A percentile compares a stretch with the other conserved stretches of the same genome.
Evolutionary conservation across 2,113 vertebrate species (phyloP).

Genomic region (Chrysemys picta): DNA sequence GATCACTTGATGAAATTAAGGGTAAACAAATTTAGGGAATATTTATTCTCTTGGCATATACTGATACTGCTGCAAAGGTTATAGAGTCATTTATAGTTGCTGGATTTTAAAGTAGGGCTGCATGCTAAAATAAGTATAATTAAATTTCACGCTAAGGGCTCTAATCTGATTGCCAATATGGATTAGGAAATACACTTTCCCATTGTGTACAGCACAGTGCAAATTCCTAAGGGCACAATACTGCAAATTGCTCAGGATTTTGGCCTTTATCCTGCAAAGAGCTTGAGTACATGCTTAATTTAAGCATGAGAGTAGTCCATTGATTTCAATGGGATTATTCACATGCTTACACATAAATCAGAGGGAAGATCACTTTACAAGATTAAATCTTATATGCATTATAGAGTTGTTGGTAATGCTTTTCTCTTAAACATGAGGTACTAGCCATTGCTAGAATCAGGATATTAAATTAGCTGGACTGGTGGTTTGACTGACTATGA

Average conservation of each 20-base stretch:
- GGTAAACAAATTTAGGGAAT: not conserved
- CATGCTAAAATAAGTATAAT: not conserved
- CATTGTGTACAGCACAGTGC: not conserved
- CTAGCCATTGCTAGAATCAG: not conserved
- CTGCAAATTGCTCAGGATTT: not conserved
- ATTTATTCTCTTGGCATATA: not conserved
- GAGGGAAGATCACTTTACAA: not conserved
- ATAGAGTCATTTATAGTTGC: fast-evolving
- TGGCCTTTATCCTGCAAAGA: not conserved
- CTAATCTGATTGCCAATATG: fast-evolving
- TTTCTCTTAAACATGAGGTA: not conserved
- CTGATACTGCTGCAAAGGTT: not conserved
- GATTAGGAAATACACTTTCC: not conserved
- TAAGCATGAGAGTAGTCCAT: not conserved
- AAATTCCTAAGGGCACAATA: not conserved
- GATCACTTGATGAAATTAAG: not conserved
- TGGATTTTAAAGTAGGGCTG: not conserved
- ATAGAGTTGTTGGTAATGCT: not conserved
- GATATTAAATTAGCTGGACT: not conserved
- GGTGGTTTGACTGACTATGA: not conserved
- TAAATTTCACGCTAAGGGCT: not conserved
- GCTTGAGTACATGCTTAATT: not conserved
- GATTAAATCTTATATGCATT: not conserved
- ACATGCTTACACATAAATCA: not conserved
- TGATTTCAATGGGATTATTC: not conserved